phyloP scores from a whole-genome alignment of 2,888 invertebrate species.

The Diarsia dahlii region DNA sequence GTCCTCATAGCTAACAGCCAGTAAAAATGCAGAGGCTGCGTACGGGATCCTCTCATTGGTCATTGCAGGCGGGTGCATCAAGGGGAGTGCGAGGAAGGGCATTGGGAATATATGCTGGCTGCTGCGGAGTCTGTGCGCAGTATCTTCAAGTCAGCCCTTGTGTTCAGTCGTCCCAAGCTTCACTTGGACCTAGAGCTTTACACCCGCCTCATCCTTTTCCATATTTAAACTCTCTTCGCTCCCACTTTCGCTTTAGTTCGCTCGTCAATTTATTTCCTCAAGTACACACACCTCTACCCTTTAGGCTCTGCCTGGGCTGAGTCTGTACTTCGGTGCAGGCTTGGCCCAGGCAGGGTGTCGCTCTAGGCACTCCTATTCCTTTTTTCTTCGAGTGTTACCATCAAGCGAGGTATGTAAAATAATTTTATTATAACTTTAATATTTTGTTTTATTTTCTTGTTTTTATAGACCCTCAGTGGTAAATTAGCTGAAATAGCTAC shows the following conservation, averaged over 20 bases:
- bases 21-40: not conserved
- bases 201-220: not conserved
- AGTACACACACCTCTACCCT: not conserved
- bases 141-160: not conserved
- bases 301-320: conserved; percentile 4
- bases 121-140: conserved; percentile 18
- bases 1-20: not conserved
- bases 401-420: conserved; percentile 7
- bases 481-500: not conserved
- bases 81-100: conserved; percentile 10
- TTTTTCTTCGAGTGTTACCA: not conserved
- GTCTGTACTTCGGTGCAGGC: not conserved
- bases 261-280: not conserved
- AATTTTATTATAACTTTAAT: not conserved
- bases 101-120: not conserved
- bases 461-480: not conserved
- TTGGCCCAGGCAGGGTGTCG: conserved; percentile 1
- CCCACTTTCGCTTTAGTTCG: not conserved
- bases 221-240: not conserved
- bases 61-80: conserved; percentile 9
- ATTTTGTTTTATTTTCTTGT: too few species aligned
- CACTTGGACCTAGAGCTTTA: not conserved
- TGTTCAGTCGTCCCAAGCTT: conserved; percentile 17
- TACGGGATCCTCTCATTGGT: conserved; percentile 7
- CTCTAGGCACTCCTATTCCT: too few species aligned